Percentiles rank a stretch among this genome's conserved stretches.
Conservation (phyloP, 2,113 vertebrate genomes). For the Columba janthina region DNA sequence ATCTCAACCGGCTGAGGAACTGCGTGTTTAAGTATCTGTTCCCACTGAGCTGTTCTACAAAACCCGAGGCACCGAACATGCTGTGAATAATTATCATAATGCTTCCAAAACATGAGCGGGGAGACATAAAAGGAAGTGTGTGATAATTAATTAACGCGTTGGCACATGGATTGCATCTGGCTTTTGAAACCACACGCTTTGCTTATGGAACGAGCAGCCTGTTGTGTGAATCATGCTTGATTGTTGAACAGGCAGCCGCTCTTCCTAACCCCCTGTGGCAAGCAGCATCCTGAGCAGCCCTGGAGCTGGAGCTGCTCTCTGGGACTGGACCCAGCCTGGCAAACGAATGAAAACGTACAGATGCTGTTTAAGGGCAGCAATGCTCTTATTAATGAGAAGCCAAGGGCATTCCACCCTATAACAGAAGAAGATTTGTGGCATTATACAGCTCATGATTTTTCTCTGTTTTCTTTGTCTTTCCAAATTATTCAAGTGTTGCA, state of each 20-base stretch:
- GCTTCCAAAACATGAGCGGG: not conserved
- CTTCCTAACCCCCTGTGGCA: not conserved
- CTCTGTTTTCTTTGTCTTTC: not conserved
- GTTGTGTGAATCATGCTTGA: not conserved
- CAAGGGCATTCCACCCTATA: not conserved
- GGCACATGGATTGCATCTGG: not conserved
- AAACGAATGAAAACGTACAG: not conserved
- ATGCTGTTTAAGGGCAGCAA: not conserved
- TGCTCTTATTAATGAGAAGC: not conserved
- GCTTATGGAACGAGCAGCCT: not conserved
- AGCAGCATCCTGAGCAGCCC: rapidly evolving
- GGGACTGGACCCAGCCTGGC: not conserved
- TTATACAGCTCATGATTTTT: not conserved
- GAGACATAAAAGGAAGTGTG: not conserved
- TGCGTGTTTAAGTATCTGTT: rapidly evolving
- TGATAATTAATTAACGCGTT: not conserved
- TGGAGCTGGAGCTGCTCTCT: not conserved
- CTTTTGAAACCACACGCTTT: not conserved
- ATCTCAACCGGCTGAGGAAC: not conserved
- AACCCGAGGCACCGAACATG: not conserved
- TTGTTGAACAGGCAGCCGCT: not conserved
- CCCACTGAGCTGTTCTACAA: not conserved
- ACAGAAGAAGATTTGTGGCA: not conserved
- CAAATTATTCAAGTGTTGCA: not conserved
- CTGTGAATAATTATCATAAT: not conserved